These are phyloP conservation scores for Benitochromis conjunctus DNA, from an alignment of 2,113 vertebrate species.

Conservation along the genomic window DNA sequence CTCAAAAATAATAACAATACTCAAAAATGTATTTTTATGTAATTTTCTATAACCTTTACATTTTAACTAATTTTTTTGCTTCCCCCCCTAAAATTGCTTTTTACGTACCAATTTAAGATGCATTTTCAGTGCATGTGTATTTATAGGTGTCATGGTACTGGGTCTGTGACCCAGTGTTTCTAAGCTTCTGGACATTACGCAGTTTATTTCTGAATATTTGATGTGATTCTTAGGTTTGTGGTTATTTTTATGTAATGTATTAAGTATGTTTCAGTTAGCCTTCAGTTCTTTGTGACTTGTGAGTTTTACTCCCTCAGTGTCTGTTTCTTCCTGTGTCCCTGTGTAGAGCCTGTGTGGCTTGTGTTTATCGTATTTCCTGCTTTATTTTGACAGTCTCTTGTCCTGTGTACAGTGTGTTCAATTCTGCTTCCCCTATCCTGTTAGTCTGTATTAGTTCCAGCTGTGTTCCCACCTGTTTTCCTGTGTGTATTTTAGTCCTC, in stretches of 20 bases:
- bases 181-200: background rate
- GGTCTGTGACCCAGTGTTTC: background rate
- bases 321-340: background rate
- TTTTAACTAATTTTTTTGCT: background rate
- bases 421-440: background rate
- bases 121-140: background rate
- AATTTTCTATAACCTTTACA: background rate
- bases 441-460: background rate
- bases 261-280: background rate
- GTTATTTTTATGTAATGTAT: background rate
- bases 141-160: background rate
- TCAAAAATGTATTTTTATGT: background rate
- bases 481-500: background rate
- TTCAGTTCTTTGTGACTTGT: background rate
- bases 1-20: background rate
- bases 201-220: background rate
- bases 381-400: background rate
- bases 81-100: accelerated
- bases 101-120: background rate
- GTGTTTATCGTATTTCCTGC: background rate
- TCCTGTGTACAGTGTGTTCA: background rate
- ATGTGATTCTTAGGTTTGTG: background rate
- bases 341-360: background rate
- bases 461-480: background rate
- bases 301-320: background rate